A percentile compares a stretch with the other conserved stretches of the same genome.
Evolutionary conservation across 2,888 invertebrate genomes (phyloP).

Genomic region (Enchytraeus crypticus): DNA sequence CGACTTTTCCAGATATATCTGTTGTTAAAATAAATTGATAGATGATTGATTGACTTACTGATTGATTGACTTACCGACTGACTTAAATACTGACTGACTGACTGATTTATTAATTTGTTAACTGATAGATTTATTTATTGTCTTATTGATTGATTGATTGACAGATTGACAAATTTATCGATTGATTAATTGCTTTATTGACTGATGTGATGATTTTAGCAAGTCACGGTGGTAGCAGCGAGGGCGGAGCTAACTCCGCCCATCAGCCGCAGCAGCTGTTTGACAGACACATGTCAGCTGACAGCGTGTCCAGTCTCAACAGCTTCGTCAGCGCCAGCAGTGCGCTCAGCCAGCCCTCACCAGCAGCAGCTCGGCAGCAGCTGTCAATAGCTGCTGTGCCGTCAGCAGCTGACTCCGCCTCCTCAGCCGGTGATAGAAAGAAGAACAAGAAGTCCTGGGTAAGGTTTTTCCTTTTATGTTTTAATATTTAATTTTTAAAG

Average conservation of each 20-base stretch:
- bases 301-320: constrained; percentile 85
- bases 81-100: too few relatives aligned
- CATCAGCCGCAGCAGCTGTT: neutral
- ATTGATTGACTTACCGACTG: too few relatives aligned
- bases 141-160: too few relatives aligned
- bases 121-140: too few relatives aligned
- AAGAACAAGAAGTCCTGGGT: neutral
- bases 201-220: too few relatives aligned
- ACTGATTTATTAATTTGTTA: too few relatives aligned
- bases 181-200: too few relatives aligned
- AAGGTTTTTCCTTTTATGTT: neutral
- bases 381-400: neutral
- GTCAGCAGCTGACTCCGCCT: neutral
- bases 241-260: neutral
- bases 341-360: neutral
- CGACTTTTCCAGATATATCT: too few relatives aligned
- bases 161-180: too few relatives aligned
- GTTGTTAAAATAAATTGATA: too few relatives aligned
- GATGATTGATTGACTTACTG: too few relatives aligned
- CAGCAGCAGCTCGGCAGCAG: neutral
- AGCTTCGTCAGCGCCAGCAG: constrained; percentile 75
- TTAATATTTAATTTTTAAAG: too few relatives aligned
- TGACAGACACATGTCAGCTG: constrained; percentile 9
- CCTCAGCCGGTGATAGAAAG: neutral
- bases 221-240: neutral